Base-by-base conservation (phyloP, 2,888 invertebrate genomes). In the Sminthurinus aureus region DNA sequence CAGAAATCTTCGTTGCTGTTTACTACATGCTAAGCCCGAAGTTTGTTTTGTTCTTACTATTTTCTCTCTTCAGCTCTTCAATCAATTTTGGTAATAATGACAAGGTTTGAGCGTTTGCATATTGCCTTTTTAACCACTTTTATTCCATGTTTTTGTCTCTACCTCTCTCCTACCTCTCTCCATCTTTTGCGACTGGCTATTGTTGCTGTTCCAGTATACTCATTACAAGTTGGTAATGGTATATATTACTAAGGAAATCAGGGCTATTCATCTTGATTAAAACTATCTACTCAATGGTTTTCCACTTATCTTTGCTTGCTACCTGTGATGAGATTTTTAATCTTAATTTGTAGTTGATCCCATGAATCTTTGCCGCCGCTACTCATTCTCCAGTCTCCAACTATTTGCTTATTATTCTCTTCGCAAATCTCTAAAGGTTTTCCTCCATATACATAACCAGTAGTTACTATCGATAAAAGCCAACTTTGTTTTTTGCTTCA, bases 181-280 rank as follows among this genome's bases (percentile, higher is more conserved):
- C 15, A 58, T 15, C 58, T 38, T 38, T 38, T 58, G 58, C 13
- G 58, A 18, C 18, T 58, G 2, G 18, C 4, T 13, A 58, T 52
- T 58, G 52, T 77, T 69, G 69, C 18, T n/a, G 52, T 24, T 77
- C n/a, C n/a, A n/a, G n/a, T n/a, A n/a, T n/a, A 24, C 38, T 38
- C 38, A 38, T 38, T 38, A 38, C 38, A 38, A 38, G 11, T 18
- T 38, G 2, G n/a, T 51, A 20, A 51, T 75, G 75, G 15, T 69
- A 22, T 20, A 69, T 69, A 22, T 69, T 22, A 22, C 69, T 69
- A 69, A 4, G 1, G 71, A 75, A 64, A 82, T 82, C 76, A 81
- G 58, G 81, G 75, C 81, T 82, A 82, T 82, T 84, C 81, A 84
- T 84, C 84, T 84, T 84, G 81, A 84, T 84, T 84, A 82, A 79